A percentile compares a stretch with the other conserved stretches of the same genome.
phyloP scores from a whole-genome alignment of 2,113 vertebrate species.

The Irena cyanogastra region DNA sequence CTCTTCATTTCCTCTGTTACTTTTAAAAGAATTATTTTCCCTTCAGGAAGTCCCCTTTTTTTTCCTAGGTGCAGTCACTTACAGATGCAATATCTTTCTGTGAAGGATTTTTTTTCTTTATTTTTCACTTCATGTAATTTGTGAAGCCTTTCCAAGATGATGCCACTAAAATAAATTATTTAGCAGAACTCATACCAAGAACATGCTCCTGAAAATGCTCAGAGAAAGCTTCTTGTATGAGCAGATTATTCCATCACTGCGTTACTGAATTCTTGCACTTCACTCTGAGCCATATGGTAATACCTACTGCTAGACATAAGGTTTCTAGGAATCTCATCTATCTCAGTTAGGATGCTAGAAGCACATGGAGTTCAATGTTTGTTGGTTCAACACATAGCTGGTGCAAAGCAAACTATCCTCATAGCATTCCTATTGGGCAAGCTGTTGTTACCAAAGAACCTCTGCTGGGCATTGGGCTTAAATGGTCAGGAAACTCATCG shows the following conservation, averaged over 20 bases:
- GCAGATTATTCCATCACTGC: slow-evolving; percentile 29
- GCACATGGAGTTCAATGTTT: slow-evolving; percentile 42
- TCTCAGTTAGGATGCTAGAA: slow-evolving; percentile 26
- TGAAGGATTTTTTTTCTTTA: neutral
- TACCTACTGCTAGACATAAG: slow-evolving; percentile 52
- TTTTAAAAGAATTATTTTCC: neutral
- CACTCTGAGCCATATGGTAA: slow-evolving; percentile 41
- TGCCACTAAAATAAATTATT: neutral
- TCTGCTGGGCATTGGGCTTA: neutral
- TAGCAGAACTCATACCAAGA: neutral
- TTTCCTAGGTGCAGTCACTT: neutral
- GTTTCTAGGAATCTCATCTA: slow-evolving; percentile 38
- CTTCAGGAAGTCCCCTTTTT: neutral
- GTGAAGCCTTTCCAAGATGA: neutral
- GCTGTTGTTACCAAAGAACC: neutral
- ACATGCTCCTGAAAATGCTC: neutral
- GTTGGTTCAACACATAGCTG: slow-evolving; percentile 38
- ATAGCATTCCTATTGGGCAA: neutral
- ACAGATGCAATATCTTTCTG: neutral
- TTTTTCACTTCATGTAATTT: neutral
- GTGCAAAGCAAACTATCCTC: slow-evolving; percentile 26
- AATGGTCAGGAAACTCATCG: neutral
- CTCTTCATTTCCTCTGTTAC: neutral
- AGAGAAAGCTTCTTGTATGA: neutral
- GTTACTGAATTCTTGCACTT: slow-evolving; percentile 41